Evolutionary conservation across 2,113 vertebrate species (phyloP), one percentile per base, ranked within the genome.

Genomic region (Danionella cerebrum): DNA sequence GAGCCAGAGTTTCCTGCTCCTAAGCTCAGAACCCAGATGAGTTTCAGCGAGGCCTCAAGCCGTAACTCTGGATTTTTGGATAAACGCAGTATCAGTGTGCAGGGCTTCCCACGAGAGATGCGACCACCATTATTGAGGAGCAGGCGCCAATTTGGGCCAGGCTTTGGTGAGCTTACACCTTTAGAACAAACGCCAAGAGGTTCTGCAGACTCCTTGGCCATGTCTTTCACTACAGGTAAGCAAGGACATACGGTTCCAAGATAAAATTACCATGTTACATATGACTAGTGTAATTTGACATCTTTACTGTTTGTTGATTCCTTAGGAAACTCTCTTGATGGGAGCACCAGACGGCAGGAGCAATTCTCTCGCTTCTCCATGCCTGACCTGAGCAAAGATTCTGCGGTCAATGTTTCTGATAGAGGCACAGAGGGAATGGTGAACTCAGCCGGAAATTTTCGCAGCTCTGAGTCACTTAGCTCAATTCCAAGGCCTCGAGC

Each of bases 371-470:
- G 92, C 12, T 98, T 98, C 75, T 98, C 96, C 5, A 98, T 98
- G 95, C 96, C 96, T 0, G 96, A 98, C 81, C 85, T 98, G 73
- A 98, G 96, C 89, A 98, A 98, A 82, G 95, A 98, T 87, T 98
- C 96, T 0, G 94, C 94, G 31, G 92, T 98, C 91, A 97, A 94
- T 0, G 75, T 94, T 68, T 97, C 95, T 0, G 94, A 98, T 82
- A 98, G 95, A 79, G 96, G 94, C 79, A 93, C 88, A 80, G 90
- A 93, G 90, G 91, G 90, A 29, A 95, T 93, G 0, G 86, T 96
- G 0, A 95, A 94, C 79, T 96, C 93, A 2, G 96, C 94, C 2
- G 76, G 87, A 78, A 93, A 93, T 50, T 97, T 95, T 67, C 90
- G 91, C 16, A 98, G 95, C 47, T 91, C 94, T 0, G 95, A 98